These are phyloP conservation scores for Scalopus aquaticus DNA, from an alignment of 2,113 vertebrate genomes.

Conservation along the genomic window DNA sequence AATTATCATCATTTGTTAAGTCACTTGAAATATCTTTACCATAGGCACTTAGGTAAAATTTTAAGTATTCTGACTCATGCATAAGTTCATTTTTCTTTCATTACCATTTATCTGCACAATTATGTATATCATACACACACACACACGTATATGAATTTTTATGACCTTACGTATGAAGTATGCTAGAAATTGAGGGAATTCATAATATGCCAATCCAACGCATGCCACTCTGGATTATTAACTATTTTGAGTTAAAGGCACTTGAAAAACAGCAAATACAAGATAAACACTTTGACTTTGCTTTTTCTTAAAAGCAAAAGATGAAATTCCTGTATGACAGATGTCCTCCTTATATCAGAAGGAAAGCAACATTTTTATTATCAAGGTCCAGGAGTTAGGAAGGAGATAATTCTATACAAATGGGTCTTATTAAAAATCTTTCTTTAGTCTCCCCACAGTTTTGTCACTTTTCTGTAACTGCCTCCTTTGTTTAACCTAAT, in stretches of 20 bases:
- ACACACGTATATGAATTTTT: neutral
- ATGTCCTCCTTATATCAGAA: neutral
- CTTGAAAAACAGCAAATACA: neutral
- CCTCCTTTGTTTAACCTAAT: neutral
- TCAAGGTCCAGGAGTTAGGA: neutral
- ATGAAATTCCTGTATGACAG: neutral
- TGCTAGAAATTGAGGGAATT: neutral
- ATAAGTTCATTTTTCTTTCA: slow-evolving; percentile 29
- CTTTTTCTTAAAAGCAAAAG: neutral
- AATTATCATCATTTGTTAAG: neutral
- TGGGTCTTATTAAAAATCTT: neutral
- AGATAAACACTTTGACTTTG: neutral
- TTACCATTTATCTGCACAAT: neutral
- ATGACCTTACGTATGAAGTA: neutral
- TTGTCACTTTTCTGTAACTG: neutral
- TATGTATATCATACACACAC: neutral
- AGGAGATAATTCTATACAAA: neutral
- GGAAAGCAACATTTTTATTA: neutral
- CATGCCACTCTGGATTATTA: neutral
- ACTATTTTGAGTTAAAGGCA: neutral
- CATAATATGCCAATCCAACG: neutral
- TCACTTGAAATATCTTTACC: neutral
- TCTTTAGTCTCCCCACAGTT: neutral
- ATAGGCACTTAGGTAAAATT: neutral
- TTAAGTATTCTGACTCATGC: neutral